A percentile compares a stretch with the other conserved stretches of the same genome.
Evolutionary conservation across 2,888 invertebrate genomes (phyloP).

Genomic region (Agriotes lineatus): DNA sequence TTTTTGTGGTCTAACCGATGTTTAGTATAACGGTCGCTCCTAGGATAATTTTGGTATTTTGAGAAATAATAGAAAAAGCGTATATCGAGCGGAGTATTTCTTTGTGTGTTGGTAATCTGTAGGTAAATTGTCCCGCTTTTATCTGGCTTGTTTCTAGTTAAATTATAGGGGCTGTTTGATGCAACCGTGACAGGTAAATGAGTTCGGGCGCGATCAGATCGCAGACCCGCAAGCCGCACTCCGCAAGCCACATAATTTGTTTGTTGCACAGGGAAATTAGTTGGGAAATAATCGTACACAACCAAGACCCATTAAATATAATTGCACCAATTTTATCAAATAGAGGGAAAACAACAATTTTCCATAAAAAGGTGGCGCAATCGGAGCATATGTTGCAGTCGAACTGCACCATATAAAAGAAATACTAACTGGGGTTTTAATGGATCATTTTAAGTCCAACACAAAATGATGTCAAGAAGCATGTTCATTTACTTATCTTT

Average conservation of each 20-base stretch:
- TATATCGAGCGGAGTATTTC: constrained; percentile 54
- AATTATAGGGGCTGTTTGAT: constrained; percentile 65
- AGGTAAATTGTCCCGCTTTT: constrained; percentile 62
- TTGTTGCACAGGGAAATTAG: constrained; percentile 53
- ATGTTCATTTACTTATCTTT: no score
- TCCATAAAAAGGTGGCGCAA: constrained; percentile 6
- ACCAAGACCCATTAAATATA: constrained; percentile 46
- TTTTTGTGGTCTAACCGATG: constrained; percentile 30
- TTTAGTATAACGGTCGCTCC: constrained; percentile 32
- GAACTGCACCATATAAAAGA: no score
- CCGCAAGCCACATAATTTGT: constrained; percentile 50
- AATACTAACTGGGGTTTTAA: no score
- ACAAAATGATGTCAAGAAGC: no score
- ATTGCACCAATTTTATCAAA: constrained; percentile 51
- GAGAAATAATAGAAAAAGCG: constrained; percentile 55
- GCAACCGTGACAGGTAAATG: constrained; percentile 64
- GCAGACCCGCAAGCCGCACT: constrained; percentile 48
- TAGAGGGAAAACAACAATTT: constrained; percentile 35
- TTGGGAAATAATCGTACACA: constrained; percentile 49
- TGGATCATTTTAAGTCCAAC: no score
- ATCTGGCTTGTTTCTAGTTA: constrained; percentile 59
- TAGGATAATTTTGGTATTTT: constrained; percentile 43
- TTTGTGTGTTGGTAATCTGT: constrained; percentile 59
- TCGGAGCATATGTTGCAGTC: no score
- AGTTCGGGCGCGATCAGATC: constrained; percentile 51